phyloP scores from a whole-genome alignment of 2,113 vertebrate species.

The Amia ocellicauda region DNA sequence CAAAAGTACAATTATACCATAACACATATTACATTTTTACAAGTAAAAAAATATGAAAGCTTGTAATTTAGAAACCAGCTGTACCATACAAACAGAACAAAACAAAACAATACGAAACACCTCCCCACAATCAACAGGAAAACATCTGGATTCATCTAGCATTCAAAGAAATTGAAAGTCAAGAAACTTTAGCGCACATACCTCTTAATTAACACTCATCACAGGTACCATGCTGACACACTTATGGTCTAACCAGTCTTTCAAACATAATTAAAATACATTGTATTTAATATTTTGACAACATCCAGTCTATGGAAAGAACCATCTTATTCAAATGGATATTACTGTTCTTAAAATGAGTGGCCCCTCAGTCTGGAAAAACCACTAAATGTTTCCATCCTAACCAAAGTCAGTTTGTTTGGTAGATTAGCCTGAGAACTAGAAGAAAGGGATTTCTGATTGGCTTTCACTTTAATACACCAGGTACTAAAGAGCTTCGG shows the following conservation, averaged over 20 bases:
- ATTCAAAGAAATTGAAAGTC: constrained; percentile 9
- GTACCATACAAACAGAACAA: constrained; percentile 57
- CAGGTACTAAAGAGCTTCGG: too few relatives aligned
- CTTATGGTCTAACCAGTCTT: neutral
- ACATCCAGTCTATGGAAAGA: constrained; percentile 9
- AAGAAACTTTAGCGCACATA: constrained; percentile 2
- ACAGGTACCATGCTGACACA: constrained; percentile 5
- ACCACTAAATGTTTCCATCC: too few relatives aligned
- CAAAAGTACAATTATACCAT: constrained; percentile 62
- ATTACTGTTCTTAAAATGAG: constrained; percentile 6
- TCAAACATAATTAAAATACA: constrained; percentile 5
- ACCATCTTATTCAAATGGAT: neutral
- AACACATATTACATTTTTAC: constrained; percentile 57
- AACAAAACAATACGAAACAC: constrained; percentile 28
- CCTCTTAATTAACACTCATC: neutral
- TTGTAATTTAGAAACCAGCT: constrained; percentile 44
- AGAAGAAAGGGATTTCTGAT: too few relatives aligned
- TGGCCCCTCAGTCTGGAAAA: too few relatives aligned
- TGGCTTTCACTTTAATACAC: too few relatives aligned
- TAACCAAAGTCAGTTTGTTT: too few relatives aligned
- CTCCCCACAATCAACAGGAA: constrained; percentile 28
- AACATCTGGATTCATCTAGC: constrained; percentile 4
- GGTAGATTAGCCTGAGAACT: too few relatives aligned
- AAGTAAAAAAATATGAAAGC: constrained; percentile 48
- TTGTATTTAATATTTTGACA: constrained; percentile 9